These are phyloP conservation scores for Marmota monax DNA, from an alignment of 2,113 vertebrate genomes.

Conservation along the genomic window DNA sequence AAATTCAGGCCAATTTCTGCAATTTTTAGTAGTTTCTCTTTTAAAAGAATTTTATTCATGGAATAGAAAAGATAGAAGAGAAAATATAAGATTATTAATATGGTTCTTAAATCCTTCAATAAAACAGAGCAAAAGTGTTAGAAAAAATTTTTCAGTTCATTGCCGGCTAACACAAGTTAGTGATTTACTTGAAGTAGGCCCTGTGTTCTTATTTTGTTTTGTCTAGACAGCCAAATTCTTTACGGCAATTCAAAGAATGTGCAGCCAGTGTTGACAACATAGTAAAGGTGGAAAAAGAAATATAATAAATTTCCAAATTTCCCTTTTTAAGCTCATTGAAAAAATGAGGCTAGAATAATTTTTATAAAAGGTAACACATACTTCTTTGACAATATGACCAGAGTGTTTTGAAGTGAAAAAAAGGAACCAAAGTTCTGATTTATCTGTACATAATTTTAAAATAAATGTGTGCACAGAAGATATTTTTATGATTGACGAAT, in stretches of 20 bases:
- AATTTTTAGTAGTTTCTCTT: not conserved
- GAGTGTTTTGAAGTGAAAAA: constrained; percentile 42
- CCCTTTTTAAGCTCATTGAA: constrained; percentile 58
- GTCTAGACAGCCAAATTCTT: constrained; percentile 84
- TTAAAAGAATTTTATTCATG: not conserved
- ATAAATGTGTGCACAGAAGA: constrained; percentile 28
- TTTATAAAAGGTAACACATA: not conserved
- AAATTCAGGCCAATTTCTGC: not conserved
- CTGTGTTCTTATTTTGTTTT: constrained; percentile 86
- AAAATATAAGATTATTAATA: not conserved
- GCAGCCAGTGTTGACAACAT: constrained; percentile 78
- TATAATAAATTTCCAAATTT: constrained; percentile 76
- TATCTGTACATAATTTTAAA: constrained; percentile 38
- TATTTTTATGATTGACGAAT: constrained; percentile 48
- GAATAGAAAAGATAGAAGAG: not conserved
- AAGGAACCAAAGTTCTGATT: not conserved
- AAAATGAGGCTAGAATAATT: constrained; percentile 55
- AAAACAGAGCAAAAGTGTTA: constrained; percentile 64
- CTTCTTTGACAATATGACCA: constrained; percentile 1
- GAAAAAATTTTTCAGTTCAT: constrained; percentile 75
- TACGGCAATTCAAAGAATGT: constrained; percentile 85
- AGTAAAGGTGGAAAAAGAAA: constrained; percentile 69
- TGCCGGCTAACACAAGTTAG: constrained; percentile 81
- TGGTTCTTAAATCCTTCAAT: constrained; percentile 25
- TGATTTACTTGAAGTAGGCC: constrained; percentile 83